Evolutionary conservation across 2,888 invertebrate species (phyloP).

Genomic region (Microdon myrmicae): DNA sequence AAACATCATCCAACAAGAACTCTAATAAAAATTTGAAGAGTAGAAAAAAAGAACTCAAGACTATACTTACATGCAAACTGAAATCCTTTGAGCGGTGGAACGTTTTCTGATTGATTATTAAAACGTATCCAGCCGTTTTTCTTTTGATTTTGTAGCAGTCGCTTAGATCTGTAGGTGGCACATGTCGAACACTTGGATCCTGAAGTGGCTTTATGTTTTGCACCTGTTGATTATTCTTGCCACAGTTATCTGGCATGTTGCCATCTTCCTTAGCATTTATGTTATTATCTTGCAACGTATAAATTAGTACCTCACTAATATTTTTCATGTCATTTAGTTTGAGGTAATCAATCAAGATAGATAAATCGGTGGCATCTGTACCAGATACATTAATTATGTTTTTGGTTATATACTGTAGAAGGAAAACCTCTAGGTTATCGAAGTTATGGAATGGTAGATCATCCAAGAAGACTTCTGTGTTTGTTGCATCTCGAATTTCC

Average conservation of each 20-base stretch:
- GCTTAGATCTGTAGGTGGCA: neutral
- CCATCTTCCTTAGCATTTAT: constrained; percentile 12
- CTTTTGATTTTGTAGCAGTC: constrained; percentile 55
- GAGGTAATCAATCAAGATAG: constrained; percentile 59
- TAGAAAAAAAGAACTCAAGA: neutral
- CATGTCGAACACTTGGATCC: neutral
- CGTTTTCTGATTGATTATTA: constrained; percentile 63
- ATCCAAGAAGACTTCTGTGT: constrained; percentile 49
- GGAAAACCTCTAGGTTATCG: constrained; percentile 60
- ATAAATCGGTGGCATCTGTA: constrained; percentile 58
- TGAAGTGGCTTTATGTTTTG: constrained; percentile 1
- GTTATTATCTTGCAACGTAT: constrained; percentile 55
- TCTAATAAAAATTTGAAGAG: neutral
- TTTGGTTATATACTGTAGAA: constrained; percentile 62
- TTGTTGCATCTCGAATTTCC: constrained; percentile 52
- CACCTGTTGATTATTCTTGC: neutral
- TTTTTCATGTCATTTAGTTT: constrained; percentile 58
- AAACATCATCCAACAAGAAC: neutral
- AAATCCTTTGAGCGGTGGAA: constrained; percentile 57
- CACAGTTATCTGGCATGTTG: constrained; percentile 25
- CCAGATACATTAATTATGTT: constrained; percentile 54
- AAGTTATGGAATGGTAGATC: constrained; percentile 59
- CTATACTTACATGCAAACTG: constrained; percentile 55
- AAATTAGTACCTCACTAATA: constrained; percentile 55
- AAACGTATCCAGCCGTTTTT: constrained; percentile 58